Conservation (phyloP, 23 tunicate genomes). For the Ascidia mentula region DNA sequence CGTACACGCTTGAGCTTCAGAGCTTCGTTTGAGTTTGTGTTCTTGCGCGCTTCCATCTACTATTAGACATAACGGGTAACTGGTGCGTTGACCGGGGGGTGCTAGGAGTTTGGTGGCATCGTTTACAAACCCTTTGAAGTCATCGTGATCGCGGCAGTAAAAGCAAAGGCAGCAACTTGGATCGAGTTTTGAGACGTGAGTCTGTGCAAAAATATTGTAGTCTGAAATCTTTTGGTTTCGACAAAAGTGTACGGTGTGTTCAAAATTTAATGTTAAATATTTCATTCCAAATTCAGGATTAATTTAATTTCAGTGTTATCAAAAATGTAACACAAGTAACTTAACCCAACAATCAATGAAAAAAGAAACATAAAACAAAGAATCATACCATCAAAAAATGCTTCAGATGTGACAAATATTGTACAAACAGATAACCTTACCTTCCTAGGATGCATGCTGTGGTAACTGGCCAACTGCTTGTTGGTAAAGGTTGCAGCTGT, state of each 20-base stretch:
- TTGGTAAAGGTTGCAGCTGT: slow-evolving; percentile 36
- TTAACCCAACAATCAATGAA: no score
- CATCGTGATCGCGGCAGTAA: slow-evolving; percentile 67
- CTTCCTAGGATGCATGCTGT: slow-evolving; percentile 55
- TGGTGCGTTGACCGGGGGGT: slow-evolving; percentile 37
- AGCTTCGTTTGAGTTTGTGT: slow-evolving; percentile 16
- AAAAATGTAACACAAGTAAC: no score
- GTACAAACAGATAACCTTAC: slow-evolving; percentile 19
- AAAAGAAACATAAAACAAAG: background rate
- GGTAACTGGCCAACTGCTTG: slow-evolving; percentile 40
- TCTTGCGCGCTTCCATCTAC: slow-evolving; percentile 60
- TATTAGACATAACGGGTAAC: slow-evolving; percentile 57
- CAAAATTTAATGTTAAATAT: no score
- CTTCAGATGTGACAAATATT: background rate
- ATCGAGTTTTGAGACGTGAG: slow-evolving; percentile 50
- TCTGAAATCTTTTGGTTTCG: background rate
- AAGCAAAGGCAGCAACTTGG: slow-evolving; percentile 93
- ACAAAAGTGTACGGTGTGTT: background rate
- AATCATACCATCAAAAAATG: background rate
- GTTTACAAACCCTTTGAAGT: slow-evolving; percentile 39
- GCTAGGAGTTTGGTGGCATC: slow-evolving; percentile 25
- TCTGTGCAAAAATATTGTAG: slow-evolving; percentile 29
- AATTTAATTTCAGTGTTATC: no score
- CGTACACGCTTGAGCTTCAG: slow-evolving; percentile 10
- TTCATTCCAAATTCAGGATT: no score